These are phyloP conservation scores for Zeus faber DNA, from an alignment of 2,113 vertebrate genomes.

Conservation along the genomic window DNA sequence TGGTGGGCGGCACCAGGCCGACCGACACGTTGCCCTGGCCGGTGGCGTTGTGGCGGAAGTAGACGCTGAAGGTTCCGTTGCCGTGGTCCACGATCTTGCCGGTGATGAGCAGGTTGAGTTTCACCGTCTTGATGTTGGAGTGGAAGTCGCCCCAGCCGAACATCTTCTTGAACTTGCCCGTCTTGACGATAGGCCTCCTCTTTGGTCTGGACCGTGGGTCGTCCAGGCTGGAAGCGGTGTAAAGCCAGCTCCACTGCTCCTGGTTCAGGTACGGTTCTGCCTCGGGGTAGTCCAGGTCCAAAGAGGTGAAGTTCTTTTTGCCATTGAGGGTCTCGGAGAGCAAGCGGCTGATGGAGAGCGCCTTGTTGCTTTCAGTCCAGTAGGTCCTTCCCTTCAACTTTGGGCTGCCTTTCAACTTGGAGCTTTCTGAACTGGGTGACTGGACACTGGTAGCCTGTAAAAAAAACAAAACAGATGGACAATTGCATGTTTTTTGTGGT, in stretches of 20 bases:
- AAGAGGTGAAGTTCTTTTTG: conserved; percentile 86
- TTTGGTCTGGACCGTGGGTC: conserved; percentile 86
- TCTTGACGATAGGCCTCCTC: conserved; percentile 90
- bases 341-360: conserved; percentile 89
- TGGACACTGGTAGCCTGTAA: conserved; percentile 78
- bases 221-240: conserved; percentile 83
- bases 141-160: conserved; percentile 99
- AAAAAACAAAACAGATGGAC: conserved; percentile 11
- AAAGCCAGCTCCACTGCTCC: conserved; percentile 91
- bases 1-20: conserved; percentile 92
- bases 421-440: conserved; percentile 78
- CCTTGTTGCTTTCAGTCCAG: conserved; percentile 89
- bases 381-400: conserved; percentile 87
- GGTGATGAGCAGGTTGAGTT: conserved; percentile 95
- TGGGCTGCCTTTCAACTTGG: conserved; percentile 80
- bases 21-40: conserved; percentile 96
- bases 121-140: conserved; percentile 97
- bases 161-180: conserved; percentile 99
- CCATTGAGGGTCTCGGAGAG: conserved; percentile 85
- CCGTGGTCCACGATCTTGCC: conserved; percentile 99
- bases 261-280: conserved; percentile 86
- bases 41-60: conserved; percentile 97
- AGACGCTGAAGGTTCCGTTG: conserved; percentile 97
- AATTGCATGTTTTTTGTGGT: not conserved
- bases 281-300: conserved; percentile 85